Evolutionary conservation across 2,113 vertebrate genomes (phyloP), one percentile per base, ranked within the genome.

Genomic region (Pygoscelis antarcticus): DNA sequence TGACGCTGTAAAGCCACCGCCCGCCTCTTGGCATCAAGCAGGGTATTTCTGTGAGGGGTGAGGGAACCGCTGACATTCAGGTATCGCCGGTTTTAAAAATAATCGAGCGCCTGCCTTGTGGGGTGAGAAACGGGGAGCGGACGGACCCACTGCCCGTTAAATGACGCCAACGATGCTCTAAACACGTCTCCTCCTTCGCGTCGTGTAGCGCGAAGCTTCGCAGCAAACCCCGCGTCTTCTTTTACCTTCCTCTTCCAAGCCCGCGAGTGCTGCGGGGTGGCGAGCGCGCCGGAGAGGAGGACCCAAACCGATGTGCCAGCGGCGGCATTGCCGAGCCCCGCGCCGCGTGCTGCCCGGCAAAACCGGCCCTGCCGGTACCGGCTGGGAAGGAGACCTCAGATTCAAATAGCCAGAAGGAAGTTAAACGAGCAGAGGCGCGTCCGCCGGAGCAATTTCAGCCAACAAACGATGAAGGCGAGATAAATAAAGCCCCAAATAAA

Each of bases 261-360:
- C 64, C 64, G 32, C 12, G 2, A 22, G 78, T 2, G 25, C 38
- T n/a, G 9, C 0, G 4, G 49, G 32, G 32, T 1, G 26, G 13
- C 19, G 17, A 36, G 8, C 4, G 3, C 22, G 4, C 14, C 14
- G 1, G n/a, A 40, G 46, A 36, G 38, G 38, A 66, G 25, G 42
- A 38, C 5, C 19, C 51, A 11, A 23, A 55, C 6, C 7, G 1
- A 29, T 0, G 38, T 0, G 25, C 4, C 7, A 66, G 61, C 30
- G 5, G 51, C 5, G 3, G 19, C 23, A 2, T 1, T 4, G 30
- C 32, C 38, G 6, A 54, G 25, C 32, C 26, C 20, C 11, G 8
- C 0, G 7, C 51, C 20, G 1, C 7, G 6, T 18, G 34, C 16
- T 4, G 21, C 80, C 80, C 2, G 17, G 65, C 22, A 34, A 49